Base-by-base conservation (phyloP, 2,797 vertebrate genomes). In the Dipus sagitta region DNA sequence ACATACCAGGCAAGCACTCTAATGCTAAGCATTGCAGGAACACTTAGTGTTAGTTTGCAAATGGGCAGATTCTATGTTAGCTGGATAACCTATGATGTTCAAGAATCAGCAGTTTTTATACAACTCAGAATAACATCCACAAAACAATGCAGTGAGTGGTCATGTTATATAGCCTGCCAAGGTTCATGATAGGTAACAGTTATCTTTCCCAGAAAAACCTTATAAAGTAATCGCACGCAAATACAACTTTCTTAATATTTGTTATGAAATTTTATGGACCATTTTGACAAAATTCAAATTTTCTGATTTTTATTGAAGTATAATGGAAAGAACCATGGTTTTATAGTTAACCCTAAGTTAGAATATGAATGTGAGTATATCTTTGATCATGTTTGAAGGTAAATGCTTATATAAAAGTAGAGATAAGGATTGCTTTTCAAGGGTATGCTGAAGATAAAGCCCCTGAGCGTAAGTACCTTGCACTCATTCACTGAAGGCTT, bases 371-470 rank as follows among this genome's bases (percentile, higher is more conserved):
- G 54, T 64, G 17, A 38, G 23, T 88, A 62, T 34, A 34, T 38
- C 24, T 76, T 78, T 72, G 71, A 70, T 42, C 34, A 71, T 12
- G 28, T 95, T 85, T 76, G 38, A 79, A 76, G 24, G 62, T 23
- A 60, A 12, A 78, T 79, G 88, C 65, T 67, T 95, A 21, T 23
- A 32, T 92, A 70, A 84, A 92, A 90, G 78, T 88, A 38, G 23
- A n/a, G 9, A 77, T 74, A 82, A 80, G 24, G 80, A 92, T 23
- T 54, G 5, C 79, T 87, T 88, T 82, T 86, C 58, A 83, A 67
- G 52, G n/a, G 34, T 90, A 13, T 60, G 18, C 13, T 82, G 28
- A 84, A 91, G 14, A 75, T 83, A 92, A 92, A 94, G 23, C 30
- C 60, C 30, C n/a, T 79, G 52, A 75, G 28, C 54, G 54, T 92